Evolutionary conservation across 2,113 vertebrate genomes (phyloP), one percentile per base, ranked within the genome.

Genomic region (Panthera uncia): DNA sequence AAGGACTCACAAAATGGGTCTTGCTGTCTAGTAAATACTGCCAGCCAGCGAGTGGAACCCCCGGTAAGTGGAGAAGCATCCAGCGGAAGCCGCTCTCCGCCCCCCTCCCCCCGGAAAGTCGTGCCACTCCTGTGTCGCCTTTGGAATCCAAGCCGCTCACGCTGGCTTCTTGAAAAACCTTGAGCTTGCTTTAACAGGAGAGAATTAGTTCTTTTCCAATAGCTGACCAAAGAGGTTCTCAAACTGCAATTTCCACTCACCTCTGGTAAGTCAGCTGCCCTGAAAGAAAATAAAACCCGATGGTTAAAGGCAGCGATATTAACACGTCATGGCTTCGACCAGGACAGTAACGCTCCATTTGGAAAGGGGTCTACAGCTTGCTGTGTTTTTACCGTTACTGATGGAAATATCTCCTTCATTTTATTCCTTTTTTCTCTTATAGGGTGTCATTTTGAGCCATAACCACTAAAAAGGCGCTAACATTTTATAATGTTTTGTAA

Each of bases 1-100:
- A 96, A 98, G 97, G 97, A 98, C 98, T 97, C 98, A 98, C 95
- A 95, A 97, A 97, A 98, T 81, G 92, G 86, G 89, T 95, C 92
- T 89, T 78, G 97, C 69, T 97, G 93, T 14, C 98, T 89, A 81
- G 96, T 95, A 91, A 91, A 82, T 81, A 57, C 31, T 38, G 69
- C 81, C 94, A 95, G 97, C 55, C 94, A 95, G 97, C 55, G 93
- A 98, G 96, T 57, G 4, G 94, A 97, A 98, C 93, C 80, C 6
- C 1, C 1, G 25, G 2, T 4, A 73, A 29, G 63, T 36, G 33
- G 63, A 81, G 85, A 79, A 14, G 36, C 48, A 29, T 0, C 31
- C 63, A 4, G 19, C 16, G 7, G 52, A 15, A 82, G 63, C 90
- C 68, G 0, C 50, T 33, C 74, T 50, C 66, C 16, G 0, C 4